Conservation (phyloP, 2,797 vertebrate species). For the Bradypodion pumilum region DNA sequence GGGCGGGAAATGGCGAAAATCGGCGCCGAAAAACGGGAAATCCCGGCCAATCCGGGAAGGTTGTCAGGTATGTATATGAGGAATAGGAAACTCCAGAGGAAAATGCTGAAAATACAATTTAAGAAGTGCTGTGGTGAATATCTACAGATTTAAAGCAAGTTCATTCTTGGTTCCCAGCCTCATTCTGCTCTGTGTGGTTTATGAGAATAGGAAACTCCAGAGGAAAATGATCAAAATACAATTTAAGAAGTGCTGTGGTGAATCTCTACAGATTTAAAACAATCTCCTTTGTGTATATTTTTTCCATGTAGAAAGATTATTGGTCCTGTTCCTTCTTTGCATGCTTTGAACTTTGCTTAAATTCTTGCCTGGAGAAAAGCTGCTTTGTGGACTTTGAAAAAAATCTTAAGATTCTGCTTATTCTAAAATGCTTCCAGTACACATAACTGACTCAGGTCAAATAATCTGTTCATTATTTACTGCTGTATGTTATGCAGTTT, state of each 20-base stretch:
- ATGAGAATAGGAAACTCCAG: background rate
- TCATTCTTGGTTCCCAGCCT: background rate
- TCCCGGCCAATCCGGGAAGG: no score
- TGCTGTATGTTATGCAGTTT: background rate
- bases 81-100: no score
- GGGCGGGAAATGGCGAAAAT: no score
- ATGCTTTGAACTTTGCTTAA: background rate
- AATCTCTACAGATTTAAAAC: background rate
- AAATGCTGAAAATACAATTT: no score
- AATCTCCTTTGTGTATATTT: background rate
- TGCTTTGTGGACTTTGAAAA: background rate
- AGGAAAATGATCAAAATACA: background rate
- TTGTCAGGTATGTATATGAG: no score
- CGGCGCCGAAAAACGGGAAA: no score
- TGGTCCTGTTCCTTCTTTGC: rapidly evolving
- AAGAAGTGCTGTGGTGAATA: no score
- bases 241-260: background rate
- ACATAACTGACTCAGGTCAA: rapidly evolving
- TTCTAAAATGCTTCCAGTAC: background rate
- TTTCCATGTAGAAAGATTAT: background rate
- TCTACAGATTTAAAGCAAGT: no score
- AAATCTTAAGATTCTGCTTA: background rate
- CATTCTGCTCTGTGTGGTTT: background rate
- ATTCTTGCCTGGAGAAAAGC: background rate
- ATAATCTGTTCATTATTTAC: background rate